Conservation (phyloP, 2,888 invertebrate species). For the Agriopis aurantiaria region DNA sequence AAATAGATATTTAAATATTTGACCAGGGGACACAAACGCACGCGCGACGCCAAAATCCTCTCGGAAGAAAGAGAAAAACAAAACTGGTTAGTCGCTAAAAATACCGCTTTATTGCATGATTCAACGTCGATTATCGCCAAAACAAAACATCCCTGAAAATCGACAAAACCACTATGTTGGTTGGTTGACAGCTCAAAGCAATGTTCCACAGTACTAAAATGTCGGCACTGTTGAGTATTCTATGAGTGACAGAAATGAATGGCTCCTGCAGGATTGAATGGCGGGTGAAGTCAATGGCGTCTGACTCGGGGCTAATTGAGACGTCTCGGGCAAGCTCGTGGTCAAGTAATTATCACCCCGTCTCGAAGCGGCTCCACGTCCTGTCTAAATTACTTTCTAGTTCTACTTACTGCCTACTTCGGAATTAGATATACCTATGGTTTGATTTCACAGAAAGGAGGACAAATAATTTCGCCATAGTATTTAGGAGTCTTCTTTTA, state of each 20-base stretch:
- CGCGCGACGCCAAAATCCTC: no score
- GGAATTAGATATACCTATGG: no score
- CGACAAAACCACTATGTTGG: background rate
- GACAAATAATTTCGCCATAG: no score
- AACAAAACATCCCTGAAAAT: background rate
- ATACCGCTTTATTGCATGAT: no score
- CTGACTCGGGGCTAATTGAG: conserved; percentile 60
- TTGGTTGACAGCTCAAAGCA: background rate
- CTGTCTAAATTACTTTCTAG: conserved; percentile 37
- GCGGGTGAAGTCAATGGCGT: conserved; percentile 63
- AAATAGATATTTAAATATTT: no score
- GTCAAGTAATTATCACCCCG: conserved; percentile 67
- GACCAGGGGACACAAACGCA: no score
- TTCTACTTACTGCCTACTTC: background rate
- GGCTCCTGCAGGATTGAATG: conserved; percentile 66
- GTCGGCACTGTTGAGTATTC: conserved; percentile 16
- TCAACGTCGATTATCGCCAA: background rate
- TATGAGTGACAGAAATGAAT: conserved; percentile 66
- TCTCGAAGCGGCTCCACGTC: conserved; percentile 53
- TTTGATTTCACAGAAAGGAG: no score
- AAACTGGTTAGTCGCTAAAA: no score
- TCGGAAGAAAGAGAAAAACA: no score
- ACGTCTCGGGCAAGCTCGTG: conserved; percentile 55
- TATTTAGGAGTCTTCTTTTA: no score
- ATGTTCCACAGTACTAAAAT: no score